phyloP scores from a whole-genome alignment of 2,888 invertebrate species.

The Cryptus viduatorius region DNA sequence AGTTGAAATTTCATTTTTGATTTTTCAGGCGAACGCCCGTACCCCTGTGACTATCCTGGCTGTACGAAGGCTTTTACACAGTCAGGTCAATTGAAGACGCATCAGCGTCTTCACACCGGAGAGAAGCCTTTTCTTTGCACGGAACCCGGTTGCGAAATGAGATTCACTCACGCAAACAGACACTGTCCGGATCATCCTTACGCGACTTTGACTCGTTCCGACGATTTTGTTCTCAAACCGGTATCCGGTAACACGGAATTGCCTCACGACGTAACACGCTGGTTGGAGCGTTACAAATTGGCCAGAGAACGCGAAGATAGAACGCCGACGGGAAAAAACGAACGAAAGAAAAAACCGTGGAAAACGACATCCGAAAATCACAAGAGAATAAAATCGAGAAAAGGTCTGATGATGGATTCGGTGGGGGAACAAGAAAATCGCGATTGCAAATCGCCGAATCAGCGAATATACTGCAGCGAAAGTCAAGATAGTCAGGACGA shows the following conservation, averaged over 20 bases:
- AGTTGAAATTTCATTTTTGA: slow-evolving; percentile 20
- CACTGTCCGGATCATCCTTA: slow-evolving; percentile 91
- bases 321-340: slow-evolving; percentile 84
- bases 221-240: slow-evolving; percentile 85
- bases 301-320: slow-evolving; percentile 83
- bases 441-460: slow-evolving; percentile 77
- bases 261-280: slow-evolving; percentile 86
- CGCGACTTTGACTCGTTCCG: slow-evolving; percentile 86
- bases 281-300: slow-evolving; percentile 86
- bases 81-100: slow-evolving; percentile 92
- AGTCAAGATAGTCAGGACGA: slow-evolving; percentile 84
- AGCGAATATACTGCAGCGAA: slow-evolving; percentile 80
- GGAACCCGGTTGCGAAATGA: slow-evolving; percentile 87
- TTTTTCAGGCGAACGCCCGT: slow-evolving; percentile 89
- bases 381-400: slow-evolving; percentile 85
- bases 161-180: slow-evolving; percentile 92
- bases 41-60: slow-evolving; percentile 90
- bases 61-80: slow-evolving; percentile 91
- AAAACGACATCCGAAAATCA: slow-evolving; percentile 84
- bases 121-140: slow-evolving; percentile 91
- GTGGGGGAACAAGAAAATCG: slow-evolving; percentile 84
- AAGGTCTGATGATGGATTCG: slow-evolving; percentile 84
- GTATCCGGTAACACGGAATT: slow-evolving; percentile 85
- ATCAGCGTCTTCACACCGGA: slow-evolving; percentile 91
- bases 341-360: slow-evolving; percentile 84